Percentiles rank a stretch among this genome's conserved stretches.
These are phyloP conservation scores for Melieria picta DNA, from an alignment of 2,888 invertebrate genomes.

Conservation along the genomic window DNA sequence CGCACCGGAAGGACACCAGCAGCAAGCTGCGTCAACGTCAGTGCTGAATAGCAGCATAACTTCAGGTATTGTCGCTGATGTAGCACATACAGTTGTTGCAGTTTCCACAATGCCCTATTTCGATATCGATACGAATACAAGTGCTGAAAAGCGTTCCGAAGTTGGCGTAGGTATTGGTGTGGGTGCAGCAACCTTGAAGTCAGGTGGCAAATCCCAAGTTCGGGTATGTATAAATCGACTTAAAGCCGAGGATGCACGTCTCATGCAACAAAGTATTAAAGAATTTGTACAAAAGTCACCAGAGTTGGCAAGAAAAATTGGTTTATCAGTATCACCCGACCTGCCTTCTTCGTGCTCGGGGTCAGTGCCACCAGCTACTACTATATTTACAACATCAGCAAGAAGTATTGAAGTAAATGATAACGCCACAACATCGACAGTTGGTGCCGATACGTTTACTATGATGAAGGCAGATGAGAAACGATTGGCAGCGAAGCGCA, in stretches of 20 bases:
- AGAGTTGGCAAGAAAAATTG: constrained; percentile 70
- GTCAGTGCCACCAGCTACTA: neutral
- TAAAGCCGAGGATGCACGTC: constrained; percentile 69
- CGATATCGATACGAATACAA: neutral
- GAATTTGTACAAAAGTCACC: constrained; percentile 74
- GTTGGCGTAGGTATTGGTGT: constrained; percentile 14
- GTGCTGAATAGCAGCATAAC: neutral
- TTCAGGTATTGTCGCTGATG: neutral
- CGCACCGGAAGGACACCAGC: constrained; percentile 64
- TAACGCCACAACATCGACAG: constrained; percentile 24
- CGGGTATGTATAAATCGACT: constrained; percentile 65
- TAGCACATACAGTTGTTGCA: neutral
- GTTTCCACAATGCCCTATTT: neutral
- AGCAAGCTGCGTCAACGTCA: constrained; percentile 12
- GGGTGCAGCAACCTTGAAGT: constrained; percentile 44
- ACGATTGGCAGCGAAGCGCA: constrained; percentile 65
- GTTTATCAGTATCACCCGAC: constrained; percentile 57
- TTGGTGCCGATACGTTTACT: constrained; percentile 59
- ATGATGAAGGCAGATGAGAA: constrained; percentile 71
- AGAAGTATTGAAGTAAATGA: neutral
- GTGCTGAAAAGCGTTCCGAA: neutral
- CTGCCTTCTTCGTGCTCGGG: too few species aligned
- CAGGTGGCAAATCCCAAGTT: constrained; percentile 58
- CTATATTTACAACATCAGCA: constrained; percentile 16
- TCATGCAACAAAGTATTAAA: constrained; percentile 74